These are phyloP conservation scores for Macropus fuliginosus DNA, from an alignment of 2,797 vertebrate species.

Conservation along the genomic window DNA sequence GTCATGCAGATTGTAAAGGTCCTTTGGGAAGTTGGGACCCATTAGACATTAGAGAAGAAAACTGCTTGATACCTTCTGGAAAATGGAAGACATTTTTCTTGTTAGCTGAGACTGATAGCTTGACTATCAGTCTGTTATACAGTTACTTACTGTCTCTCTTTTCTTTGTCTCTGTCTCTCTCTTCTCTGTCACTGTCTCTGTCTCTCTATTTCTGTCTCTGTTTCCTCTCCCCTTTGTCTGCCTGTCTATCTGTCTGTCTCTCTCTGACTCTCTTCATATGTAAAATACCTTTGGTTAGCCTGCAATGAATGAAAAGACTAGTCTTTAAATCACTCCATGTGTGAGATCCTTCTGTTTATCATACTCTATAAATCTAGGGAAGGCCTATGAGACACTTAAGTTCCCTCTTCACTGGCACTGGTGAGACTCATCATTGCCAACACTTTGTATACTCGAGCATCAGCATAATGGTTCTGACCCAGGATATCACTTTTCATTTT, in stretches of 20 bases:
- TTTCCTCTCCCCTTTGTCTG: background rate
- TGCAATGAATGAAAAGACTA: background rate
- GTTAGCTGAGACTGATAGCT: background rate
- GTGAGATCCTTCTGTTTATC: background rate
- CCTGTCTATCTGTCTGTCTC: background rate
- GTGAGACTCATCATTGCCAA: background rate
- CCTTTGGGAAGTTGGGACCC: background rate
- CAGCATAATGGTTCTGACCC: background rate
- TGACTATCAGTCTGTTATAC: background rate
- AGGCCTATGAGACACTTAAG: background rate
- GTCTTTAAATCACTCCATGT: background rate
- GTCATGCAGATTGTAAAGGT: background rate
- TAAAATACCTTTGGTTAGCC: background rate
- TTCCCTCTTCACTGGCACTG: background rate
- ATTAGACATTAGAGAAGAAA: background rate
- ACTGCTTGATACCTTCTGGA: background rate
- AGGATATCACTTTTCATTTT: background rate
- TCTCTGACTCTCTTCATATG: background rate
- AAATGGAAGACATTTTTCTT: background rate
- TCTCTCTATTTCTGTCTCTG: background rate
- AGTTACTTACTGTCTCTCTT: background rate
- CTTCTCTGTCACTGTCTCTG: background rate
- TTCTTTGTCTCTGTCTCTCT: background rate
- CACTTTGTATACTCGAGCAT: background rate
- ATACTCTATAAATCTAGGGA: background rate